Evolutionary conservation across 2,797 vertebrate genomes (phyloP).

Genomic region (Cuniculus paca): DNA sequence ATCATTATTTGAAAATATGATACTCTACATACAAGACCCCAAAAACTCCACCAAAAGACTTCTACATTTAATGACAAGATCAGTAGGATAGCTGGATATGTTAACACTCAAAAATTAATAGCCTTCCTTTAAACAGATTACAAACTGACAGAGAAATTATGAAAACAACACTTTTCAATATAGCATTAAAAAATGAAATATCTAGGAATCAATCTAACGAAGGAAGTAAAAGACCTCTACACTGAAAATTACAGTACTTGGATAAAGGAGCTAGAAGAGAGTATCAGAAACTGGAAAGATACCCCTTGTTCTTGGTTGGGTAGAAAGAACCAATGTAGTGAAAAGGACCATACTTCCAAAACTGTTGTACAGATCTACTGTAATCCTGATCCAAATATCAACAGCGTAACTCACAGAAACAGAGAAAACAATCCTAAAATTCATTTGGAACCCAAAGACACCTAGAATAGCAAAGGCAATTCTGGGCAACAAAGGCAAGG

Average conservation of each 20-base stretch:
- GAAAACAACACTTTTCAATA: not conserved
- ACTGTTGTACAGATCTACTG: not conserved
- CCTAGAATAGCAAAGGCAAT: not conserved
- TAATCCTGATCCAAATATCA: not conserved
- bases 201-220: not conserved
- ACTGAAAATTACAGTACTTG: not conserved
- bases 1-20: not conserved
- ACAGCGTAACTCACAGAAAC: not conserved
- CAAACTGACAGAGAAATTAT: not conserved
- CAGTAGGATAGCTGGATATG: not conserved
- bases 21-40: not conserved
- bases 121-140: not conserved
- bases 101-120: not conserved
- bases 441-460: not conserved
- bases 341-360: no score
- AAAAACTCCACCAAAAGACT: not conserved
- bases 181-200: not conserved
- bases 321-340: not conserved
- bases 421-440: not conserved
- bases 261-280: not conserved
- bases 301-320: not conserved
- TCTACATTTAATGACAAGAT: not conserved
- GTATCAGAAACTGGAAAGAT: not conserved
- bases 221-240: not conserved
- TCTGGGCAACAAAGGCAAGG: not conserved